Evolutionary conservation across 64 coral and sea anemone species (phyloP).

Genomic region (Exaiptasia diaphana): DNA sequence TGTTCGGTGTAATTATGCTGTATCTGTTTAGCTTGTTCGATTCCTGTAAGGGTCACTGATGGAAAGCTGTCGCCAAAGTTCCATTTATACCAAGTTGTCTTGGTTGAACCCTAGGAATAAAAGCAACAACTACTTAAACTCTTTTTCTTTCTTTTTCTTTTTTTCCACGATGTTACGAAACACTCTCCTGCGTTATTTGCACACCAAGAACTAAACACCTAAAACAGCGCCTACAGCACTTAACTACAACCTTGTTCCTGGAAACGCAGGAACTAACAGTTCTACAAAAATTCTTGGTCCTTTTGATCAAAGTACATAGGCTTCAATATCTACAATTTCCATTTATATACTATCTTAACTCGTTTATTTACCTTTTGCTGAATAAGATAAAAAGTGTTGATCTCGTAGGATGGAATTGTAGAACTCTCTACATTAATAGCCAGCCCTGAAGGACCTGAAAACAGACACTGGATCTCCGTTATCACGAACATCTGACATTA

Average conservation of each 20-base stretch:
- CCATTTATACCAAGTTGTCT: slow-evolving; percentile 36
- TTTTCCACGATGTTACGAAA: too few relatives aligned
- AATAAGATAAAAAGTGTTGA: slow-evolving; percentile 9
- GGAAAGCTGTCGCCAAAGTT: slow-evolving; percentile 36
- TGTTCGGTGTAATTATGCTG: neutral
- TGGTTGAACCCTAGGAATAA: slow-evolving; percentile 37
- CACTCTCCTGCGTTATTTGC: too few relatives aligned
- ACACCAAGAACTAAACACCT: neutral
- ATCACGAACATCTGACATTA: neutral
- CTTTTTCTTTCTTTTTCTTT: too few relatives aligned
- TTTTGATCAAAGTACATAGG: too few relatives aligned
- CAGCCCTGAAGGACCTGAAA: slow-evolving; percentile 14
- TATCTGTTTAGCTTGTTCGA: neutral
- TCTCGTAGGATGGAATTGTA: neutral
- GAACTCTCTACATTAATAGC: neutral
- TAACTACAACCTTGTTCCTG: too few relatives aligned
- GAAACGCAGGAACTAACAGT: too few relatives aligned
- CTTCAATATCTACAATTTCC: too few relatives aligned
- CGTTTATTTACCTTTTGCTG: slow-evolving; percentile 48
- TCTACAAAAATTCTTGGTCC: too few relatives aligned
- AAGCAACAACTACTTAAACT: too few relatives aligned
- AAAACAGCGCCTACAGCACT: neutral
- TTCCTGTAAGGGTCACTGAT: slow-evolving; percentile 11
- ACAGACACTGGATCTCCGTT: neutral
- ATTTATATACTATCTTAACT: too few relatives aligned